Percentiles rank a stretch among this genome's conserved stretches.
phyloP scores from a whole-genome alignment of 2,888 invertebrate genomes.

The Drosophila suboccidentalis region DNA sequence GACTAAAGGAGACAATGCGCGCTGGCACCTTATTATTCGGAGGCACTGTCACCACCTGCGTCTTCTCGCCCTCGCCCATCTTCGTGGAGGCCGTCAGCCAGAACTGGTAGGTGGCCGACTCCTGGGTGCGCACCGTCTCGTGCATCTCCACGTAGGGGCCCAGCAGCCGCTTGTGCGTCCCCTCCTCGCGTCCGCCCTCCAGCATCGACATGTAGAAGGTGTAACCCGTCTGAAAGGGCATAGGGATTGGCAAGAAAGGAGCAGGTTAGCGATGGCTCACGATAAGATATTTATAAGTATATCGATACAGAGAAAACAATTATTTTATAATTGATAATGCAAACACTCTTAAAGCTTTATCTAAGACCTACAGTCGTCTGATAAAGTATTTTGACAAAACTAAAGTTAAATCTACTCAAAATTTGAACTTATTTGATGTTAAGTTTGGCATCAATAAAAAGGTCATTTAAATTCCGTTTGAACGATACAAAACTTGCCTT shows the following conservation, averaged over 20 bases:
- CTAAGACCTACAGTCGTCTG: too few relatives aligned
- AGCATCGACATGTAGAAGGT: conserved; percentile 93
- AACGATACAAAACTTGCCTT: too few relatives aligned
- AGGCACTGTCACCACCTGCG: conserved; percentile 91
- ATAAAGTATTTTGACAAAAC: too few relatives aligned
- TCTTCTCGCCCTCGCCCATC: conserved; percentile 93
- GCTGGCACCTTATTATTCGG: conserved; percentile 94
- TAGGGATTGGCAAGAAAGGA: neutral
- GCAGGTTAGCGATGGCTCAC: too few relatives aligned
- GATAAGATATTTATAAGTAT: too few relatives aligned
- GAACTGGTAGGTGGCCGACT: conserved; percentile 91
- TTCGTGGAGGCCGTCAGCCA: conserved; percentile 92
- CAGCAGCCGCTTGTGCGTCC: conserved; percentile 91
- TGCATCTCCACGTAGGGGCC: conserved; percentile 90
- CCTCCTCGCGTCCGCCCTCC: conserved; percentile 92
- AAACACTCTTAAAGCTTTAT: too few relatives aligned
- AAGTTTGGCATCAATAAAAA: too few relatives aligned
- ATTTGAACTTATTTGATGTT: too few relatives aligned
- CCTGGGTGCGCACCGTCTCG: conserved; percentile 90
- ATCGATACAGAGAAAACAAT: too few relatives aligned
- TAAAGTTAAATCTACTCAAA: too few relatives aligned
- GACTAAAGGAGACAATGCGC: conserved; percentile 94
- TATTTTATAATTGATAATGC: too few relatives aligned
- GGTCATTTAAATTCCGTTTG: too few relatives aligned
- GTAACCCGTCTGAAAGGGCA: conserved; percentile 87